Percentiles rank a stretch among this genome's conserved stretches.
Evolutionary conservation across 1,140 invertebrate genomes (phyloP).

Genomic region (Asbolus verrucosus): DNA sequence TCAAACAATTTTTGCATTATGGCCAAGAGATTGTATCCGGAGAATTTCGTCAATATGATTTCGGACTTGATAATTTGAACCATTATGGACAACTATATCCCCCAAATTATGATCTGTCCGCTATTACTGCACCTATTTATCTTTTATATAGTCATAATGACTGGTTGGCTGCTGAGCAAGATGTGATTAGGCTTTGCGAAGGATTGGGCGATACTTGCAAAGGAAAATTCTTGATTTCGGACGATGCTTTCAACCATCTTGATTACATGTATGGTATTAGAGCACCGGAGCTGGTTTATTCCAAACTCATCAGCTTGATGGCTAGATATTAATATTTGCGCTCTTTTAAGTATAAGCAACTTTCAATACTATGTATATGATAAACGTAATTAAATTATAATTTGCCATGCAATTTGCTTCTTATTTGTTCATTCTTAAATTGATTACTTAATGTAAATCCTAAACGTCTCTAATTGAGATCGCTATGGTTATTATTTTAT

Average conservation of each 20-base stretch:
- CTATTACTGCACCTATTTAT: constrained; percentile 70
- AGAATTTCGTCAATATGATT: constrained; percentile 73
- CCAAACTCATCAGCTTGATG: constrained; percentile 49
- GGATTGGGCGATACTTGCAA: constrained; percentile 65
- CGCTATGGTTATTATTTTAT: too few relatives aligned
- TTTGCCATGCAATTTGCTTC: too few relatives aligned
- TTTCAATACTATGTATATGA: too few relatives aligned
- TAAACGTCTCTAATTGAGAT: too few relatives aligned
- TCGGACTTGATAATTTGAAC: constrained; percentile 49
- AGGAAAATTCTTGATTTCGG: constrained; percentile 21
- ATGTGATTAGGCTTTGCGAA: constrained; percentile 60
- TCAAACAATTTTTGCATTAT: constrained; percentile 81
- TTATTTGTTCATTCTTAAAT: too few relatives aligned
- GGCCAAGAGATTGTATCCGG: constrained; percentile 72
- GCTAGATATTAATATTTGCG: constrained; percentile 15
- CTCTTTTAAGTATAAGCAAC: too few relatives aligned
- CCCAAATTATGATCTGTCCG: constrained; percentile 67
- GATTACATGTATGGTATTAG: constrained; percentile 51
- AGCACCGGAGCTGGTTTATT: constrained; percentile 49
- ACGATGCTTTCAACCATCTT: constrained; percentile 51
- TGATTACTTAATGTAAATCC: too few relatives aligned
- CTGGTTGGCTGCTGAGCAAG: constrained; percentile 57
- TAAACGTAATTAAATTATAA: too few relatives aligned
- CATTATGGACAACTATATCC: constrained; percentile 63
- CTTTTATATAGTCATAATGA: constrained; percentile 69